phyloP scores from a whole-genome alignment of 1,140 invertebrate genomes.

The Megalonaias nervosa region DNA sequence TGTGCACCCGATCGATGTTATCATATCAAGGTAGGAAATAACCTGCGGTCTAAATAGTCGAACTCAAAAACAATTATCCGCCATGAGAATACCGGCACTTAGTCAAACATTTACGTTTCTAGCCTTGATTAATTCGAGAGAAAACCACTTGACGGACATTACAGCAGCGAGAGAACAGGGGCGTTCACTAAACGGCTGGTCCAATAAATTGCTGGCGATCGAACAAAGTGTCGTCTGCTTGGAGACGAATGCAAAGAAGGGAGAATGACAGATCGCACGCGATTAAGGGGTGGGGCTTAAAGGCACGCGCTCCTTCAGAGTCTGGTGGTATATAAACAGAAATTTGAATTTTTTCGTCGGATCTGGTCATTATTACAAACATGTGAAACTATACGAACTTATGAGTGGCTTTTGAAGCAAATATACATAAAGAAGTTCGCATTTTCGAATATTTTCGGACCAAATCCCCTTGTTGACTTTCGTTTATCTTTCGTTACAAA shows the following conservation, averaged over 20 bases:
- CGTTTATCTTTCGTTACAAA: slow-evolving; percentile 32
- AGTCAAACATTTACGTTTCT: too few relatives aligned
- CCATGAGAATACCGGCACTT: slow-evolving; percentile 1
- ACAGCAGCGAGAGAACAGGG: neutral
- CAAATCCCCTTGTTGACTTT: slow-evolving; percentile 45
- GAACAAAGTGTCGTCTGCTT: too few relatives aligned
- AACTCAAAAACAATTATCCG: slow-evolving; percentile 10
- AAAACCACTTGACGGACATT: slow-evolving; percentile 10
- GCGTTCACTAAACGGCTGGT: too few relatives aligned
- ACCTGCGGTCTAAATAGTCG: slow-evolving; percentile 24
- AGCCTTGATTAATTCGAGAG: neutral
- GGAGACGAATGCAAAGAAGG: too few relatives aligned
- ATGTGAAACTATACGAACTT: slow-evolving; percentile 17
- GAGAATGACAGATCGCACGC: slow-evolving; percentile 31
- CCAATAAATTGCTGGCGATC: too few relatives aligned
- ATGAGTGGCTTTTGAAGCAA: neutral
- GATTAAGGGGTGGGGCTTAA: slow-evolving; percentile 26
- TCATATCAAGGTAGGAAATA: slow-evolving; percentile 19
- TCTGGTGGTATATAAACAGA: slow-evolving; percentile 27
- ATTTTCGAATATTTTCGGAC: slow-evolving; percentile 26
- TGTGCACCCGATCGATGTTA: slow-evolving; percentile 14
- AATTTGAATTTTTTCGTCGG: slow-evolving; percentile 34
- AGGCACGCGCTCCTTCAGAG: slow-evolving; percentile 16
- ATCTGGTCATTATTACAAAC: slow-evolving; percentile 43
- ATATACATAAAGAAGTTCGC: neutral